Evolutionary conservation across 2,113 vertebrate species (phyloP), one percentile per base, ranked within the genome.

Genomic region (Desmodus rotundus): DNA sequence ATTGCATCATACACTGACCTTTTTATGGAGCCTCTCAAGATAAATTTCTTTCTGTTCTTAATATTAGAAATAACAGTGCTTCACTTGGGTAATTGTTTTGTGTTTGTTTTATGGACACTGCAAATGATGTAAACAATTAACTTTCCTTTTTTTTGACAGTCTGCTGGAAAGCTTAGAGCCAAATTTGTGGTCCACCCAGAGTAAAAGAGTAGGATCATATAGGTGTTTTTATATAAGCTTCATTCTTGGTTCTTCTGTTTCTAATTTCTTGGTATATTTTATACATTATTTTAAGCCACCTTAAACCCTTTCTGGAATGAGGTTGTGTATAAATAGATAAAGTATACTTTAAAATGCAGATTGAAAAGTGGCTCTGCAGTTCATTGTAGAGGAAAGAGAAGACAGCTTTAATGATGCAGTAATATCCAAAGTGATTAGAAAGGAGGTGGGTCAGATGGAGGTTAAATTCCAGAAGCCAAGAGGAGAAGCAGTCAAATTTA

Each of bases 21-120:
- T 82, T 90, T 83, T 63, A 43, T 47, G 78, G 94, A 97, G 33
- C 52, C 31, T 95, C 95, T 95, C 22, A 72, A 86, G 73, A 91
- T 82, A 93, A 88, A 89, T 31, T 72, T 94, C 20, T 17, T 36
- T 73, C 41, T 89, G 73, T 45, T 63, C 72, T 97, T 85, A 95
- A 20, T 47, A 77, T 87, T 93, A 87, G 50, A 45, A 96, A 90
- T 81, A 94, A 65, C n/a, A 96, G 36, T 58, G n/a, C n/a, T 92
- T 96, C 28, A 7, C 45, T 77, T 94, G 41, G 58, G 5, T 95
- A 85, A 88, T 93, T 94, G 67, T n/a, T 82, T 96, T 92, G 50
- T 47, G 97, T 97, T 94, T 96, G 70, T 87, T 90, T 94, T 77
- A 77, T 87, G 58, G 81, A 52, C 52, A 67, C 36, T 78, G 19